phyloP scores from a whole-genome alignment of 2,888 invertebrate genomes.

The Chloroclysta siterata region DNA sequence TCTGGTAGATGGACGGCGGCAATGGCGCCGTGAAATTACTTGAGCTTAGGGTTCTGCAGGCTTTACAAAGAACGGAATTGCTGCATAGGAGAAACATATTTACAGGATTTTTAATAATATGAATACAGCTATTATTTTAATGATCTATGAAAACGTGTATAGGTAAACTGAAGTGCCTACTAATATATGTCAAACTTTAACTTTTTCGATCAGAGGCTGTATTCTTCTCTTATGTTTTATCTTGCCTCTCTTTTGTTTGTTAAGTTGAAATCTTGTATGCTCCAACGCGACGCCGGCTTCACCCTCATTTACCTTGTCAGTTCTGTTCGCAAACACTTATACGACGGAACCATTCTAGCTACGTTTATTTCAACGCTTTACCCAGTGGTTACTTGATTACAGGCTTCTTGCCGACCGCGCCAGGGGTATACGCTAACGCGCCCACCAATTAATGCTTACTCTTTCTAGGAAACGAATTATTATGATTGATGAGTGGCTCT shows the following conservation, averaged over 20 bases:
- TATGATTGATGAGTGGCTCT: constrained; percentile 23
- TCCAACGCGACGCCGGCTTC: too few relatives aligned
- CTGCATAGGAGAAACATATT: neutral
- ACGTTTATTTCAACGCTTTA: neutral
- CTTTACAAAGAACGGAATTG: neutral
- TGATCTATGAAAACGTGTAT: too few relatives aligned
- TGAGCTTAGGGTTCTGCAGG: constrained; percentile 10
- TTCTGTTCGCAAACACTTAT: too few relatives aligned
- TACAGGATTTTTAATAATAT: too few relatives aligned
- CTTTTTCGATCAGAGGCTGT: too few relatives aligned
- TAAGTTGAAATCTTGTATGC: too few relatives aligned
- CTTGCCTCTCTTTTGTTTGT: too few relatives aligned
- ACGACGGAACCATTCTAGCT: neutral
- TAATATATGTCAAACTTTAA: too few relatives aligned
- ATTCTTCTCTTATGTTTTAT: too few relatives aligned
- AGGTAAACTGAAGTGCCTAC: too few relatives aligned
- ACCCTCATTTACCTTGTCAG: too few relatives aligned
- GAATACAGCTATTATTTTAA: too few relatives aligned
- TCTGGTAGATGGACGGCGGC: constrained; percentile 1
- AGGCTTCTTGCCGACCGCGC: constrained; percentile 11
- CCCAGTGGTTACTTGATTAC: constrained; percentile 26
- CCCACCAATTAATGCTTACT: constrained; percentile 17
- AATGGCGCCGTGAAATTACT: constrained; percentile 17
- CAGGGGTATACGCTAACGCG: constrained; percentile 17
- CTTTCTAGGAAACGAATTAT: constrained; percentile 24